phyloP scores from a whole-genome alignment of 2,888 invertebrate genomes.

The Heliconius hortense region DNA sequence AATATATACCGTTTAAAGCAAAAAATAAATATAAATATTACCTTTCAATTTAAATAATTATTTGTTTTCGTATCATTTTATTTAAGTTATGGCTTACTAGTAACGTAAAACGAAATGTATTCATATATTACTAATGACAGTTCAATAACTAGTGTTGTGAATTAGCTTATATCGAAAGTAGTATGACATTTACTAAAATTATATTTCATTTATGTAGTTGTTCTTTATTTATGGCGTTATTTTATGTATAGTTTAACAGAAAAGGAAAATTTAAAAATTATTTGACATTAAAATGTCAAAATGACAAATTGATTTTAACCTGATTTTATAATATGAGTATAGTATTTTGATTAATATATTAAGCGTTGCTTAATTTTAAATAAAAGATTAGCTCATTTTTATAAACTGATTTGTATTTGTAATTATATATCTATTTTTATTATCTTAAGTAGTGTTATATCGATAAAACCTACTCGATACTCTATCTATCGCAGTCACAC shows the following conservation, averaged over 20 bases:
- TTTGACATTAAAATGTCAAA: too few relatives aligned
- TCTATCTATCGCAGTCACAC: background rate
- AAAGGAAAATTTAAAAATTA: too few relatives aligned
- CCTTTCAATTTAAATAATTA: too few relatives aligned
- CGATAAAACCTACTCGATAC: background rate
- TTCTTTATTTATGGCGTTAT: too few relatives aligned
- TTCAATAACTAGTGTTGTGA: background rate
- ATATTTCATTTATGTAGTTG: too few relatives aligned
- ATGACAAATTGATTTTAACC: too few relatives aligned
- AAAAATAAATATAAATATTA: too few relatives aligned
- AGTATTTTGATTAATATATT: background rate
- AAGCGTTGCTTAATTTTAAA: background rate
- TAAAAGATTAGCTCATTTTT: background rate
- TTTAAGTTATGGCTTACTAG: background rate
- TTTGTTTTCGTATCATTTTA: too few relatives aligned
- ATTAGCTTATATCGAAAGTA: background rate
- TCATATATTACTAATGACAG: background rate
- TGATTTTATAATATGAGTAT: background rate
- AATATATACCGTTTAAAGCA: too few relatives aligned
- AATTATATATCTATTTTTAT: background rate
- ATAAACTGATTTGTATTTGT: too few relatives aligned
- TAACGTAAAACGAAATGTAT: constrained; percentile 5
- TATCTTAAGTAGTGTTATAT: background rate
- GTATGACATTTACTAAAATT: background rate
- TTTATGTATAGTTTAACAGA: too few relatives aligned